Evolutionary conservation across 1,140 invertebrate species (phyloP).

Genomic region (Cylas formicarius): DNA sequence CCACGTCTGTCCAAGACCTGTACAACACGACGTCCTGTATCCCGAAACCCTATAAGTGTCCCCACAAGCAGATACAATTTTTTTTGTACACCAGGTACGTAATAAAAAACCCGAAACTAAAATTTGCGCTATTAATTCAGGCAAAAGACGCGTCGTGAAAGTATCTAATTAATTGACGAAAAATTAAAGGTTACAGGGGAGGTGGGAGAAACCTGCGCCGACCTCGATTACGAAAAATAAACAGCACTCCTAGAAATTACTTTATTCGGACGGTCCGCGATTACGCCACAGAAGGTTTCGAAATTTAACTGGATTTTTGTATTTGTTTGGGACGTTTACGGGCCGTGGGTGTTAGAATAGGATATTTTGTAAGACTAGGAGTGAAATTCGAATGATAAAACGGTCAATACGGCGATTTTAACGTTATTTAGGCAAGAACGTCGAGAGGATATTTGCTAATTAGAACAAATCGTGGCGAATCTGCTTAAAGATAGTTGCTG

Average conservation of each 20-base stretch:
- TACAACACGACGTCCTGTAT: constrained; percentile 75
- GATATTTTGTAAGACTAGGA: too few relatives aligned
- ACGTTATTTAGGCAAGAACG: too few relatives aligned
- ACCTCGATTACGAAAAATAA: neutral
- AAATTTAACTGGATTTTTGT: too few relatives aligned
- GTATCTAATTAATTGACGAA: neutral
- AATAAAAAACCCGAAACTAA: neutral
- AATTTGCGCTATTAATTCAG: neutral
- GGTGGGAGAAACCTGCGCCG: neutral
- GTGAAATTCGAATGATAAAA: too few relatives aligned
- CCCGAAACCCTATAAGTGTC: constrained; percentile 69
- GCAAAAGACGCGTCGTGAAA: neutral
- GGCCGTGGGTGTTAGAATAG: too few relatives aligned
- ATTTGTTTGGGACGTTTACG: too few relatives aligned
- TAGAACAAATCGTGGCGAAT: too few relatives aligned
- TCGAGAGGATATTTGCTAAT: too few relatives aligned
- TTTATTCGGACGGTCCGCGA: neutral
- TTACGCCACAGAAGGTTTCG: too few relatives aligned
- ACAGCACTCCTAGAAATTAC: neutral
- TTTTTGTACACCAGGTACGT: constrained; percentile 72
- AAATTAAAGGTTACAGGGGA: neutral
- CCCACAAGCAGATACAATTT: constrained; percentile 74
- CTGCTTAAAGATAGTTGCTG: too few relatives aligned
- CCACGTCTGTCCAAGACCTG: constrained; percentile 56
- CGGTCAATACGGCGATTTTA: too few relatives aligned